Conservation (phyloP, 2,797 vertebrate genomes). For the Parauchenoglanis ngamensis region DNA sequence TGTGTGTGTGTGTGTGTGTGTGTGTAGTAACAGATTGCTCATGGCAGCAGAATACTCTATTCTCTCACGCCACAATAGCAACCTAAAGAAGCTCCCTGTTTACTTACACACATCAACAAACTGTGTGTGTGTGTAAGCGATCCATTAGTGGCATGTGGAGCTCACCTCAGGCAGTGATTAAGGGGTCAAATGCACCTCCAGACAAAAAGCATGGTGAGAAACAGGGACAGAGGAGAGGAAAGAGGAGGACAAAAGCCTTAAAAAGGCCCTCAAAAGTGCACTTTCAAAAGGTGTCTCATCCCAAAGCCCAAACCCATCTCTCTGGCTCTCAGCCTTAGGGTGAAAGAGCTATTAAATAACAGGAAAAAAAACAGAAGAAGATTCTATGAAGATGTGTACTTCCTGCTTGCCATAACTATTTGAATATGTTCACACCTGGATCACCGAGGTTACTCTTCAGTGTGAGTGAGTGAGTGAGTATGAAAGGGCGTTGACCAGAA, state of each 20-base stretch:
- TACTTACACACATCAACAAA: conserved; percentile 54
- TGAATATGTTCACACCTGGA: conserved; percentile 28
- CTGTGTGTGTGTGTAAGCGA: conserved; percentile 47
- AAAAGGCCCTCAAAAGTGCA: conserved; percentile 48
- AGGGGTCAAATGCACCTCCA: conserved; percentile 58
- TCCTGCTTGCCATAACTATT: conserved; percentile 3
- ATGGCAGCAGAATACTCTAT: conserved; percentile 33
- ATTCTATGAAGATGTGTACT: conserved; percentile 2
- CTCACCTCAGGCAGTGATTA: conserved; percentile 63
- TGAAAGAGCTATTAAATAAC: conserved; percentile 41
- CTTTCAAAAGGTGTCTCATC: conserved; percentile 57
- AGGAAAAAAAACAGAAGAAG: conserved; percentile 23
- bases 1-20: conserved; percentile 19
- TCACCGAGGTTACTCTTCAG: neutral
- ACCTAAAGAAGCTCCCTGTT: conserved; percentile 53
- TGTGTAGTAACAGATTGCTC: conserved; percentile 1
- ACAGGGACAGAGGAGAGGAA: conserved; percentile 57
- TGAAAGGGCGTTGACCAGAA: conserved; percentile 34
- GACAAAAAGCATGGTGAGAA: conserved; percentile 54
- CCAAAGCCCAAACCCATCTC: conserved; percentile 57
- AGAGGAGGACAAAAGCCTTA: conserved; percentile 54
- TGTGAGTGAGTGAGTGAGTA: conserved; percentile 17
- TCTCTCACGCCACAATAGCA: conserved; percentile 49
- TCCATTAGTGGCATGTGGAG: conserved; percentile 58
- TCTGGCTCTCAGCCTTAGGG: conserved; percentile 58